Conservation (phyloP, 2,797 vertebrate species). For the Rachycentron canadum region DNA sequence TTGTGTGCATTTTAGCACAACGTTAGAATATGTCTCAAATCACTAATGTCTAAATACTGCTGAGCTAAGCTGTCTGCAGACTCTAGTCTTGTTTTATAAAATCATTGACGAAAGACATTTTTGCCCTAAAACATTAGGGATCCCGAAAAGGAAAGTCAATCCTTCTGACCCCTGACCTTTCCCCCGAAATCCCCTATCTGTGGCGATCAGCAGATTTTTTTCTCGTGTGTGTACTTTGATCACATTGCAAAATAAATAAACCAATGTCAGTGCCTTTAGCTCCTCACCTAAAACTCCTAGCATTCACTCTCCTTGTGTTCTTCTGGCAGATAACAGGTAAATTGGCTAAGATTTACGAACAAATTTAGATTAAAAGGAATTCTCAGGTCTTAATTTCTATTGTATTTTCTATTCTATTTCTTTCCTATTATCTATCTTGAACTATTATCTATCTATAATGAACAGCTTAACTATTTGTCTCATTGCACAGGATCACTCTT, state of each 20-base stretch:
- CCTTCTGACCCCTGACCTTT: background rate
- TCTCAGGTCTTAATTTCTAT: background rate
- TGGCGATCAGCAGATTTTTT: background rate
- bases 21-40: no score
- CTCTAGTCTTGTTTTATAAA: no score
- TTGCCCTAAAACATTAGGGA: background rate
- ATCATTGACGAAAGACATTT: background rate
- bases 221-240: conserved; percentile 27
- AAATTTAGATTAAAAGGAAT: background rate
- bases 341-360: background rate
- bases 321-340: conserved; percentile 23
- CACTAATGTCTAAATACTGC: no score
- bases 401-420: background rate
- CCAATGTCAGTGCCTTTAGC: background rate
- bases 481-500: background rate
- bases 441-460: no score
- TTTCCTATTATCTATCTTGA: no score
- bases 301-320: background rate
- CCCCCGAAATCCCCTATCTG: background rate
- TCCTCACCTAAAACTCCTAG: background rate
- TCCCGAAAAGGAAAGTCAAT: background rate
- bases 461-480: background rate
- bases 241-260: conserved; percentile 32
- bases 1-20: no score
- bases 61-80: no score